These are phyloP conservation scores for Pontoporia blainvillei DNA, from an alignment of 2,113 vertebrate genomes.

Conservation along the genomic window DNA sequence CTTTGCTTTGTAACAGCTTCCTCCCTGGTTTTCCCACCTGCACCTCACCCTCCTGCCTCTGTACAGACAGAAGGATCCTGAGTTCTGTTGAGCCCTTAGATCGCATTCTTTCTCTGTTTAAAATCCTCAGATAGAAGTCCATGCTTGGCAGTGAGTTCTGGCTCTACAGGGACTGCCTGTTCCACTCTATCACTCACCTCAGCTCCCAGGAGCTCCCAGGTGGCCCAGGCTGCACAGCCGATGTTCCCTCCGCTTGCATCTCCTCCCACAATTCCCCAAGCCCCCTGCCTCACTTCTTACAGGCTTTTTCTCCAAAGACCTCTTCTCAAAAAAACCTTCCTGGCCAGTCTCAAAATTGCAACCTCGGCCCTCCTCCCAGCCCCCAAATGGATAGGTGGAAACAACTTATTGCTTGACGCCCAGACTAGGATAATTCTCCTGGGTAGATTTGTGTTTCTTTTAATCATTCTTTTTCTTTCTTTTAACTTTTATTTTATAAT, in stretches of 20 bases:
- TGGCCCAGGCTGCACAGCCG: neutral
- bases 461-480: neutral
- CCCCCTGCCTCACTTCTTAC: neutral
- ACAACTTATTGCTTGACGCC: neutral
- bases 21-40: neutral
- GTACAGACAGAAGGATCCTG: neutral
- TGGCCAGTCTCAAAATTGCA: neutral
- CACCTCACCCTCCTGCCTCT: neutral
- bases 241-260: neutral
- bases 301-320: neutral
- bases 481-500: neutral
- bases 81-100: neutral
- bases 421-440: neutral
- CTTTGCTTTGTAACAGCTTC: neutral
- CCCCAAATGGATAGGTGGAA: neutral
- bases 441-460: neutral
- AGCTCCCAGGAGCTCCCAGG: accelerated
- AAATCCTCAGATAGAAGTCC: neutral
- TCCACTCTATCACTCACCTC: neutral
- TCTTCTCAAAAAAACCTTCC: neutral
- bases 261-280: neutral
- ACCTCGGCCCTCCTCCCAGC: no score
- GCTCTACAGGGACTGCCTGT: neutral
- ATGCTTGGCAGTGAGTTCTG: neutral
- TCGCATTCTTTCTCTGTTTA: neutral